These are phyloP conservation scores for Phortica variegata DNA, from an alignment of 1,140 invertebrate species.

Conservation along the genomic window DNA sequence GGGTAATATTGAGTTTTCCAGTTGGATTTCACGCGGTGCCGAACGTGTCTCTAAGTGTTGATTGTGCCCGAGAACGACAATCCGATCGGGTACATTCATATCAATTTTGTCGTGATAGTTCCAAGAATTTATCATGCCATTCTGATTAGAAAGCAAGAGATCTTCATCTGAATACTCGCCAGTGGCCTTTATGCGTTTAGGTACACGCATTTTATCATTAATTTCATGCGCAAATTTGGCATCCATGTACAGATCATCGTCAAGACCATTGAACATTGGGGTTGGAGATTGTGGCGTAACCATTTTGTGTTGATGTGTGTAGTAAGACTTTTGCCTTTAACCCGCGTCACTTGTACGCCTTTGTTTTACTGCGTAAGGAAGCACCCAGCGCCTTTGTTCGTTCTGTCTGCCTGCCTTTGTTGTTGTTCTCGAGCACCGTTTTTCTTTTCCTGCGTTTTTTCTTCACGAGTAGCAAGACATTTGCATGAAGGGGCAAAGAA, in stretches of 20 bases:
- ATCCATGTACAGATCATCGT: slow-evolving; percentile 68
- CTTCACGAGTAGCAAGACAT: neutral
- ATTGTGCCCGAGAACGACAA: slow-evolving; percentile 81
- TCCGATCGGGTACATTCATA: slow-evolving; percentile 89
- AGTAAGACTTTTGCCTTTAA: neutral
- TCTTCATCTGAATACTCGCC: slow-evolving; percentile 68
- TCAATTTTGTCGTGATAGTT: slow-evolving; percentile 73
- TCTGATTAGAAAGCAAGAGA: slow-evolving; percentile 59
- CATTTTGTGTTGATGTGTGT: slow-evolving; percentile 50
- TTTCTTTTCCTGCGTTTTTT: no score
- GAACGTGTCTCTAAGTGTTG: slow-evolving; percentile 79
- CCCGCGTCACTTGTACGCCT: neutral
- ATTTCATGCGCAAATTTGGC: slow-evolving; percentile 73
- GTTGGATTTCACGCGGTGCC: slow-evolving; percentile 76
- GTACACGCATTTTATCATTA: slow-evolving; percentile 75
- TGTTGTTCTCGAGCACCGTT: neutral
- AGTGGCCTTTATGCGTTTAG: slow-evolving; percentile 73
- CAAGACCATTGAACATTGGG: slow-evolving; percentile 61
- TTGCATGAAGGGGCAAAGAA: slow-evolving; percentile 27
- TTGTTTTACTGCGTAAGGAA: neutral
- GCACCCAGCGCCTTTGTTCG: slow-evolving; percentile 8
- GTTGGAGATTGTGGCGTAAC: slow-evolving; percentile 63
- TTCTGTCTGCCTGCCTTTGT: neutral
- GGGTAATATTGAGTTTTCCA: slow-evolving; percentile 78
- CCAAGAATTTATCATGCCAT: slow-evolving; percentile 65